Evolutionary conservation across 2,888 invertebrate genomes (phyloP), one percentile per base, ranked within the genome.

Genomic region (Parapristionchus giblindavisi): DNA sequence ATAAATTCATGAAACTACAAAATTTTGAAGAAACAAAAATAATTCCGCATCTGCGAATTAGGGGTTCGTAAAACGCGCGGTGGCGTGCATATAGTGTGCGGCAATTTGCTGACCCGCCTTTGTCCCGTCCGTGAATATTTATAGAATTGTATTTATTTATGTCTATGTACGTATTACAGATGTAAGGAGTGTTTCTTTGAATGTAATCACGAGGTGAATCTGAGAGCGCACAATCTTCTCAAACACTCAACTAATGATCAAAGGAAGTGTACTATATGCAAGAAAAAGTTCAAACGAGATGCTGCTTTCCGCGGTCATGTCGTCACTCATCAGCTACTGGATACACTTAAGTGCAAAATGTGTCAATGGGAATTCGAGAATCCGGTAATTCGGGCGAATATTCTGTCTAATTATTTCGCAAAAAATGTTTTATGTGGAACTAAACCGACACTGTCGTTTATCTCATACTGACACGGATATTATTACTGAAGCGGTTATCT

Each of bases 331-430:
- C 17, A 38, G 2, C 60, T 74, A 48, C 17, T 74, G 11, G 82
- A 82, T 63, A 38, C 38, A 8, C 48, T 78, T 36, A 17, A n/a
- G 11, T 83, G 82, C 61, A 56, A 75, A 3, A 43, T 61, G n/a
- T 83, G 82, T 43, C n/a, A 38, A 4, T 48, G 51, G 29, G 79
- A 78, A 52, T 80, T 81, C 36, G 73, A 75, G 2, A 74, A 72
- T n/a, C 29, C 48, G 11, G 52, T 65, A 43, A 3, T 40, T 43
- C 14, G n/a, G 51, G 52, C 60, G 5, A 34, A 21, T 2, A 3
- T 54, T 66, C 24, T 27, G 51, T 24, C 4, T 32, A n/a, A 68
- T 74, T 65, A 3, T 73, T 1, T 2, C 52, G n/a, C 3, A 51
- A n/a, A n/a, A n/a, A n/a, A 48, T 21, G 58, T 75, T 76, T 66